Conservation (phyloP, 2,888 invertebrate genomes). For the Drosophila imparisetae region DNA sequence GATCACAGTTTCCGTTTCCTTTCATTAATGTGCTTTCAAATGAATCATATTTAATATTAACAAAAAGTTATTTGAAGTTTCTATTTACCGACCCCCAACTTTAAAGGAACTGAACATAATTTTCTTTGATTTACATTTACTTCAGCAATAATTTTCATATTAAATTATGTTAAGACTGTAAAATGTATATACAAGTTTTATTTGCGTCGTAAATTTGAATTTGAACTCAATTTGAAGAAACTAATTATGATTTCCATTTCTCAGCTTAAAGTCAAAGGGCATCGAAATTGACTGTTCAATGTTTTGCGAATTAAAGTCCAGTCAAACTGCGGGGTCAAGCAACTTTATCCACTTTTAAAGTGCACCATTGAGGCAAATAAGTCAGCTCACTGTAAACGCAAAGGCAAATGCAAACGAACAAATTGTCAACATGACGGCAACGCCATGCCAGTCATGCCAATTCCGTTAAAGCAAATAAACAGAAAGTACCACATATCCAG, state of each 20-base stretch:
- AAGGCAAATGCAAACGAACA: slow-evolving; percentile 54
- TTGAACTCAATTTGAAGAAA: background rate
- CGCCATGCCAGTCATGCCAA: slow-evolving; percentile 56
- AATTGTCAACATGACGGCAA: slow-evolving; percentile 70
- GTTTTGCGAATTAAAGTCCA: slow-evolving; percentile 25
- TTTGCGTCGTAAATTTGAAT: slow-evolving; percentile 1
- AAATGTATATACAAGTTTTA: background rate
- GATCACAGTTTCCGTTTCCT: background rate
- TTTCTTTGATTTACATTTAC: background rate
- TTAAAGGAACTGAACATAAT: background rate
- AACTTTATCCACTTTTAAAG: slow-evolving; percentile 64
- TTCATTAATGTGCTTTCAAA: slow-evolving; percentile 4
- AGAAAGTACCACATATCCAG: slow-evolving; percentile 8
- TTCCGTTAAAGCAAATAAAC: slow-evolving; percentile 72
- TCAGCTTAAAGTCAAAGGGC: background rate
- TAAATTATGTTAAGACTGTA: background rate
- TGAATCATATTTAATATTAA: background rate
- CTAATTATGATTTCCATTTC: background rate
- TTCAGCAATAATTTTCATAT: background rate
- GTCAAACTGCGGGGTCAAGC: slow-evolving; percentile 49
- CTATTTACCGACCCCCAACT: background rate
- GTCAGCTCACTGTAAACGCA: slow-evolving; percentile 45
- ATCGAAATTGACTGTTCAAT: background rate
- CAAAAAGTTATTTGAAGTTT: background rate
- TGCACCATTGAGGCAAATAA: slow-evolving; percentile 67